A percentile compares a stretch with the other conserved stretches of the same genome.
phyloP scores from a whole-genome alignment of 1,140 invertebrate species.

The Papilio machaon region DNA sequence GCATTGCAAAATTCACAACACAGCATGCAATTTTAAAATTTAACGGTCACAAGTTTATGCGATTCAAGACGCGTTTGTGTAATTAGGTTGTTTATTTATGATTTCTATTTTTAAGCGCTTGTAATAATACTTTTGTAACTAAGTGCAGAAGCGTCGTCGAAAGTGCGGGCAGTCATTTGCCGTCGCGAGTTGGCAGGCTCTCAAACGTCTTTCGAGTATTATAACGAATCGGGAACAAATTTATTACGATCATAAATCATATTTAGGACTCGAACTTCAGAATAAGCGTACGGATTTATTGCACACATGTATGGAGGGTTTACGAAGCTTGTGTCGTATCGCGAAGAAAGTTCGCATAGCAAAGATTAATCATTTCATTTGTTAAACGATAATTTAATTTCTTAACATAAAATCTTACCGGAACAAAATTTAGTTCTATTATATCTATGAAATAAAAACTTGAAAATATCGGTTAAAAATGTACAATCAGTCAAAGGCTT shows the following conservation, averaged over 20 bases:
- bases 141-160: slow-evolving; percentile 29
- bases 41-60: not conserved
- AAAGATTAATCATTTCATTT: not conserved
- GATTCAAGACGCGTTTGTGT: not conserved
- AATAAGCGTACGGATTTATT: slow-evolving; percentile 56
- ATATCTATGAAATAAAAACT: not conserved
- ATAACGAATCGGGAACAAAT: slow-evolving; percentile 67
- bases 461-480: not conserved
- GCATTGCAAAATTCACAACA: not conserved
- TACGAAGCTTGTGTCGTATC: not conserved
- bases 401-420: slow-evolving; percentile 11
- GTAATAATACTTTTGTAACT: slow-evolving; percentile 27
- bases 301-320: slow-evolving; percentile 36
- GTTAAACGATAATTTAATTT: slow-evolving; percentile 12
- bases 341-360: not conserved
- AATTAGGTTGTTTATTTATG: slow-evolving; percentile 41
- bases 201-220: slow-evolving; percentile 69
- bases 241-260: slow-evolving; percentile 70
- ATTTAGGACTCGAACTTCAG: slow-evolving; percentile 61
- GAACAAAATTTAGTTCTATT: too few species aligned
- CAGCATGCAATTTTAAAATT: not conserved
- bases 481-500: not conserved
- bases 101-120: not conserved
- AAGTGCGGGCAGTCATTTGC: slow-evolving; percentile 51
- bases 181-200: slow-evolving; percentile 65